Conservation (phyloP, 2,113 vertebrate species). For the Sinocyclocheilus anshuiensis region DNA sequence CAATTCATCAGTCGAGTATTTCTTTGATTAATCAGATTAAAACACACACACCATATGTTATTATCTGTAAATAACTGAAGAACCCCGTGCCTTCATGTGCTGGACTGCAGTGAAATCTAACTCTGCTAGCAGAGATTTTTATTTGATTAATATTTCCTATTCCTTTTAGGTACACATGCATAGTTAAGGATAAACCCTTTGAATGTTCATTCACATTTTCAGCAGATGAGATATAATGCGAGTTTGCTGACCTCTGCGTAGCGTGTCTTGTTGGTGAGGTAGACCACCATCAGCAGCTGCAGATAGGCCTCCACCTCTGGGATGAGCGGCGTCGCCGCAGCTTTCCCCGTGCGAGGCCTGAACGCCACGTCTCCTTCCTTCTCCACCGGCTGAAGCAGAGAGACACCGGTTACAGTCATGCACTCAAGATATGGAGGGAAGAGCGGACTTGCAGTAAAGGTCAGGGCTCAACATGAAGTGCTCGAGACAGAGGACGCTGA, state of each 20-base stretch:
- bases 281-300: conserved; percentile 91
- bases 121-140: too few species aligned
- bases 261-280: conserved; percentile 91
- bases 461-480: too few species aligned
- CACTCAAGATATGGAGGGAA: too few species aligned
- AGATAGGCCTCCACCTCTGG: conserved; percentile 95
- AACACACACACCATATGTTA: neutral
- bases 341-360: conserved; percentile 88
- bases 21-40: neutral
- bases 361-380: conserved; percentile 92
- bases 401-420: too few species aligned
- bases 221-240: too few species aligned
- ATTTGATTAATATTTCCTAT: too few species aligned
- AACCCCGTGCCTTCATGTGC: neutral
- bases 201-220: too few species aligned
- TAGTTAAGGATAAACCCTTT: neutral
- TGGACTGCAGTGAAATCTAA: neutral
- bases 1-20: neutral
- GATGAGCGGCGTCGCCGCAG: conserved; percentile 84
- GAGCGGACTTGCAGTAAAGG: too few species aligned
- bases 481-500: too few species aligned
- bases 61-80: neutral
- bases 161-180: neutral
- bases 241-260: conserved; percentile 81
- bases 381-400: conserved; percentile 86